These are phyloP conservation scores for Psephotus haematonotus DNA, from an alignment of 2,113 vertebrate genomes.

Conservation along the genomic window DNA sequence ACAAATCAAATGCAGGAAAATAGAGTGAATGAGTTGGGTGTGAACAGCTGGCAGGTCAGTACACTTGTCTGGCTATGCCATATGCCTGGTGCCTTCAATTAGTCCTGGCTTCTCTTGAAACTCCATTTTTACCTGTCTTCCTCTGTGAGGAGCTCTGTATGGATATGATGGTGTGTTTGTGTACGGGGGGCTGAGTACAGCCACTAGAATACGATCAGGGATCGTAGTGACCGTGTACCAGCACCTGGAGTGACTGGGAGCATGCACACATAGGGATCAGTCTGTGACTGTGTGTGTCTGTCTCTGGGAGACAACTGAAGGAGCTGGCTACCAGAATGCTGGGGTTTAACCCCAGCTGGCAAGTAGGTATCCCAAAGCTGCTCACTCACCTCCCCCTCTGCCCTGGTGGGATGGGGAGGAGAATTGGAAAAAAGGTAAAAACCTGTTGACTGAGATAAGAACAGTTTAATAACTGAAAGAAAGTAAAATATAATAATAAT, in stretches of 20 bases:
- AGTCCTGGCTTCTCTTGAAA: background rate
- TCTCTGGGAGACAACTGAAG: background rate
- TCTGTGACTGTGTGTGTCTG: background rate
- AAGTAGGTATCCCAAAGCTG: background rate
- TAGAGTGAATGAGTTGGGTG: background rate
- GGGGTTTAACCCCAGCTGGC: background rate
- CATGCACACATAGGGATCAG: accelerated
- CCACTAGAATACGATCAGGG: background rate
- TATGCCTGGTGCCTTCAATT: background rate
- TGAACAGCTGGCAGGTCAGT: background rate
- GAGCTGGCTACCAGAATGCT: background rate
- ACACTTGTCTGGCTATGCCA: background rate
- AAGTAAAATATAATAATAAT: background rate
- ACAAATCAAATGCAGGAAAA: background rate
- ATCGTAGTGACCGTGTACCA: accelerated
- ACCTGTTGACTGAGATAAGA: background rate
- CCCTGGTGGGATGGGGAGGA: background rate
- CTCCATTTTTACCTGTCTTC: background rate
- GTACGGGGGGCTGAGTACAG: background rate
- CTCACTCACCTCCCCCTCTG: background rate
- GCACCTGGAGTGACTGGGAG: accelerated
- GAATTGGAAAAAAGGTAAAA: background rate
- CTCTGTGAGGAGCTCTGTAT: background rate
- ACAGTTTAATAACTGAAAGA: background rate
- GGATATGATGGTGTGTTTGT: too few relatives aligned